Percentiles rank a stretch among this genome's conserved stretches.
phyloP scores from a whole-genome alignment of 2,113 vertebrate species.

The Pipra filicauda region DNA sequence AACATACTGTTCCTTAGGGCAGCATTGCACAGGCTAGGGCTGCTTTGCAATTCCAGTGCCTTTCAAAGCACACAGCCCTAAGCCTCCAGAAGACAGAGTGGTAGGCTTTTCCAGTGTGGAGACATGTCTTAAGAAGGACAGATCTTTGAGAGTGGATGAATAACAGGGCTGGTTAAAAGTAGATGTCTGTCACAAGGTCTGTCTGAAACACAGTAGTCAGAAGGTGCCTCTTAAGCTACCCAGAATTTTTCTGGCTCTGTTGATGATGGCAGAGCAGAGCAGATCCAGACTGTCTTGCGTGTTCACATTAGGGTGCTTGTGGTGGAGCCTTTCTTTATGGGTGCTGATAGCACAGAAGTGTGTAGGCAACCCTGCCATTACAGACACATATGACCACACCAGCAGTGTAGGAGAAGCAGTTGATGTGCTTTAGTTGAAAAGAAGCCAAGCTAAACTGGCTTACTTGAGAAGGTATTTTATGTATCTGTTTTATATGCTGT shows the following conservation, averaged over 20 bases:
- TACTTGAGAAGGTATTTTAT: background rate
- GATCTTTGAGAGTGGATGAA: background rate
- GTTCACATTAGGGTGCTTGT: fast-evolving
- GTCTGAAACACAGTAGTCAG: background rate
- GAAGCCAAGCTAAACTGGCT: background rate
- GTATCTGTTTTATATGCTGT: background rate
- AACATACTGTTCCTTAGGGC: background rate
- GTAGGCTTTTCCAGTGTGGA: background rate
- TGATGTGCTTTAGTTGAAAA: background rate
- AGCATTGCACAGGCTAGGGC: background rate
- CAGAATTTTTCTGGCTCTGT: background rate
- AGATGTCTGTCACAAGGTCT: background rate
- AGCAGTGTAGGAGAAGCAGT: background rate
- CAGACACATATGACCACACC: background rate
- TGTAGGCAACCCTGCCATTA: background rate
- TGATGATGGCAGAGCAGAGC: background rate
- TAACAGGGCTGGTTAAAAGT: background rate
- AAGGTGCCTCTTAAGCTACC: background rate
- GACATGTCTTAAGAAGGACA: background rate
- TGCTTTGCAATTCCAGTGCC: background rate
- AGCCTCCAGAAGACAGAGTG: background rate
- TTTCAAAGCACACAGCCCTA: background rate
- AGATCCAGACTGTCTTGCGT: background rate
- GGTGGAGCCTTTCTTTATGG: background rate
- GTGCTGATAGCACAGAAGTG: background rate